These are phyloP conservation scores for Brachionus rotundiformis DNA, from an alignment of 1,140 invertebrate species.

Conservation along the genomic window DNA sequence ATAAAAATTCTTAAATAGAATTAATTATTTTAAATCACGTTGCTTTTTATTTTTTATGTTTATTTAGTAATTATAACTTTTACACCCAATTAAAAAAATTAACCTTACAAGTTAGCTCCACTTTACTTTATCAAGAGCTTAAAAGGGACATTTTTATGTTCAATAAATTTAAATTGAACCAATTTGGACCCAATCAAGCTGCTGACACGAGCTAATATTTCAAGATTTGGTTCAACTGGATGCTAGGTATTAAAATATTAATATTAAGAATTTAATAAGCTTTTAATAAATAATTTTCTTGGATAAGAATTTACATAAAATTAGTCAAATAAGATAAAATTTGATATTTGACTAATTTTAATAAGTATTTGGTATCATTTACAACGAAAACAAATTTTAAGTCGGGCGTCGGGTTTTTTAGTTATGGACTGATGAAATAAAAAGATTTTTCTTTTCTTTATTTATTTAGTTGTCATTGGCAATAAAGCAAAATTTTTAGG, in stretches of 20 bases:
- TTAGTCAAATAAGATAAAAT: background rate
- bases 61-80: background rate
- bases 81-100: background rate
- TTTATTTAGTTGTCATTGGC: conserved; percentile 20
- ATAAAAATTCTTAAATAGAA: background rate
- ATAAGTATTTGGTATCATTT: background rate
- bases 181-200: too few species aligned
- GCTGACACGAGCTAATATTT: too few species aligned
- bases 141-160: background rate
- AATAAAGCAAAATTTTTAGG: background rate
- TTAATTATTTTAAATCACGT: background rate
- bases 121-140: background rate
- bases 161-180: background rate
- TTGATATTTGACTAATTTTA: background rate
- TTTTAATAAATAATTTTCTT: too few species aligned
- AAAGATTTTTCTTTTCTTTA: background rate
- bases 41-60: background rate
- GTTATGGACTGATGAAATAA: background rate
- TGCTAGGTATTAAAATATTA: too few species aligned
- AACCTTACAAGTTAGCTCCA: background rate
- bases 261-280: too few species aligned
- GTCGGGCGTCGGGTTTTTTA: too few species aligned
- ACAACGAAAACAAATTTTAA: background rate
- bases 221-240: too few species aligned
- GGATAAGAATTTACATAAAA: background rate